Conservation (phyloP, 1,140 invertebrate species). For the Andrena cerasifolii region DNA sequence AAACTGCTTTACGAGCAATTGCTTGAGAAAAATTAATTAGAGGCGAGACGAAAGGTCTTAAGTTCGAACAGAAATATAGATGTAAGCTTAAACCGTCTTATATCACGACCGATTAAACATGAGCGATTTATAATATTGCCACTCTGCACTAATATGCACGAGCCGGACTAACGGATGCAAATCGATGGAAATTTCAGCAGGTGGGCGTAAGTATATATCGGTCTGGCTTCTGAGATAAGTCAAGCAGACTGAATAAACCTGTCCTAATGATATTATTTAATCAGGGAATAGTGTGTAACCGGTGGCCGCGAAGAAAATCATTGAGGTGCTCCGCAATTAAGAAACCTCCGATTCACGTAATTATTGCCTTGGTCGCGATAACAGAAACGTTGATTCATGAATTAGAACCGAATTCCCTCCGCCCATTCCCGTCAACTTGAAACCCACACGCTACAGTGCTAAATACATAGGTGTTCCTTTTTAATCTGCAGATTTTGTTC, state of each 20-base stretch:
- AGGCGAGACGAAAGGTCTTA: too few relatives aligned
- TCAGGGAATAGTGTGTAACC: not conserved
- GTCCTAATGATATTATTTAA: conserved; percentile 22
- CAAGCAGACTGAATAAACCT: not conserved
- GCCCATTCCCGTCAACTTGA: conserved; percentile 18
- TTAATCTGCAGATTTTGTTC: too few relatives aligned
- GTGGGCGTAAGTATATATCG: conserved; percentile 24
- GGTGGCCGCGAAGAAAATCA: conserved; percentile 5
- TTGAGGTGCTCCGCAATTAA: conserved; percentile 13
- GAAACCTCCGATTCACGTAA: conserved; percentile 25
- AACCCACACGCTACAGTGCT: conserved; percentile 1
- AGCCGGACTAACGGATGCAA: conserved; percentile 16
- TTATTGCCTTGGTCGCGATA: conserved; percentile 19
- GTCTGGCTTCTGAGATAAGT: conserved; percentile 8
- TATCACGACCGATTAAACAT: conserved; percentile 6
- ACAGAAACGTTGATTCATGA: conserved; percentile 27
- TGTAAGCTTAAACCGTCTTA: not conserved
- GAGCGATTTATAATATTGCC: not conserved
- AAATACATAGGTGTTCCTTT: too few relatives aligned
- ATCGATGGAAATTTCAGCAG: not conserved
- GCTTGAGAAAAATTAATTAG: too few relatives aligned
- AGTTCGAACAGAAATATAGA: not conserved
- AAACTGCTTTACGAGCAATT: too few relatives aligned
- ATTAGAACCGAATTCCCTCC: conserved; percentile 25
- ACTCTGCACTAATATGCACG: not conserved